Base-by-base conservation (phyloP, 2,797 vertebrate species). In the Melanotaenia pygmaea region DNA sequence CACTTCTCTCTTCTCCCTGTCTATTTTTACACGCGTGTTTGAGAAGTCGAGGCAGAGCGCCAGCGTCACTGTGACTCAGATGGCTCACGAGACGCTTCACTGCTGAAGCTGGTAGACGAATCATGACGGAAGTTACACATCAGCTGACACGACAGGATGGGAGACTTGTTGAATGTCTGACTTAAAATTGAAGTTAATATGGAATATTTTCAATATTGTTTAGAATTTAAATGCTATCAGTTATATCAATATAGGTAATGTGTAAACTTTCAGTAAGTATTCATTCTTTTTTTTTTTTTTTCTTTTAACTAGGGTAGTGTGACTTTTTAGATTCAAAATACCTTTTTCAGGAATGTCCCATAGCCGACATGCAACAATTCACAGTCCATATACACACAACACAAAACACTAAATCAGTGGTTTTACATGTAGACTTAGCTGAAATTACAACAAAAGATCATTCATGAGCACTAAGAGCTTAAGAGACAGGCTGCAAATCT, bases 1-100 rank as follows among this genome's bases (percentile, higher is more conserved):
- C 86, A 68, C 85, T 86, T 72, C 60, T 88, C 87, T 90, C 43
- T 47, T 88, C 87, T 90, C 35, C 43, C 18, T 63, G 64, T 87
- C 88, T 93, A 91, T 93, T 91, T 93, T 90, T 92, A 88, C 85
- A 74, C 60, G 64, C 70, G 38, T 80, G 82, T 90, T 89, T 88
- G 83, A 85, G 83, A 64, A 87, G 74, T 77, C 34, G 50, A 82
- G 76, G 74, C 80, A 80, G 80, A 74, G 65, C 5, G 74, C 87
- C 84, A 82, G 85, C 77, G 61, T 92, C 81, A 87, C 76, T 67
- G 85, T 90, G 90, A 86, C 86, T 91, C 88, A 77, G 77, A 80
- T 72, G 67, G 81, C 85, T 88, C 87, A 88, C 72, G 83, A 86
- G 89, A 88, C n/a, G 47, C 40, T 58, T 72, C 4, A 24, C 66